Percentiles rank a stretch among this genome's conserved stretches.
Evolutionary conservation across 1,140 invertebrate genomes (phyloP).

Genomic region (Saccostrea cuccullata): DNA sequence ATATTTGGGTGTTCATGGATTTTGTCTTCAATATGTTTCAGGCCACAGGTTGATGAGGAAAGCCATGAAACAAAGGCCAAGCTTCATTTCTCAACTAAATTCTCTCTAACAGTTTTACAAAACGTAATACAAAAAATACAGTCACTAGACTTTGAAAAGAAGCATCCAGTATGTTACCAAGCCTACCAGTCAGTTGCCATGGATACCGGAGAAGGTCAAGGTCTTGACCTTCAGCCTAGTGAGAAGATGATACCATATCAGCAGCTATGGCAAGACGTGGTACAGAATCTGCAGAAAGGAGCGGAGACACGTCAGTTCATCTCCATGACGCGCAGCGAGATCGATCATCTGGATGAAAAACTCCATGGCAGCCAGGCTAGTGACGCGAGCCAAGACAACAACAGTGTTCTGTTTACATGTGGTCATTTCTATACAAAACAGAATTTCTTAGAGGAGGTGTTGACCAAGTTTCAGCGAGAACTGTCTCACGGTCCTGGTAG

Average conservation of each 20-base stretch:
- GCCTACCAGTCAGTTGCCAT: slow-evolving; percentile 11
- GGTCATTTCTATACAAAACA: slow-evolving; percentile 62
- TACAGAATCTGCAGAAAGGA: slow-evolving; percentile 59
- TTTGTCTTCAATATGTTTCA: not conserved
- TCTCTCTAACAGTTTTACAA: slow-evolving; percentile 55
- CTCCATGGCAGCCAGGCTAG: slow-evolving; percentile 27
- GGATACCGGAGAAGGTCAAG: not conserved
- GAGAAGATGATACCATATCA: slow-evolving; percentile 59
- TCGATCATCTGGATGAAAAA: slow-evolving; percentile 58
- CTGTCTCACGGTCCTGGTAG: slow-evolving; percentile 51
- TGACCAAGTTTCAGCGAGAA: slow-evolving; percentile 56
- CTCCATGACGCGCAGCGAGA: slow-evolving; percentile 52
- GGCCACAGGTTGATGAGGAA: not conserved
- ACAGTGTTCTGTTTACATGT: slow-evolving; percentile 65
- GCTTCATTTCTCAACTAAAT: slow-evolving; percentile 47
- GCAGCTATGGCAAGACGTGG: slow-evolving; percentile 59
- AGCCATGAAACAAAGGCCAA: not conserved
- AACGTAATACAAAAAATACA: slow-evolving; percentile 45
- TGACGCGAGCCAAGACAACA: slow-evolving; percentile 23
- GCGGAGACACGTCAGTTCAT: slow-evolving; percentile 50
- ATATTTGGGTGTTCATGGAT: too few species aligned
- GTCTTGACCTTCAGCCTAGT: slow-evolving; percentile 50
- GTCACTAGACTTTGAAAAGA: slow-evolving; percentile 41
- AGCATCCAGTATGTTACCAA: slow-evolving; percentile 36
- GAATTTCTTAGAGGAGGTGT: slow-evolving; percentile 59